Conservation (phyloP, 2,888 invertebrate species). For the Drosophila paranaensis region DNA sequence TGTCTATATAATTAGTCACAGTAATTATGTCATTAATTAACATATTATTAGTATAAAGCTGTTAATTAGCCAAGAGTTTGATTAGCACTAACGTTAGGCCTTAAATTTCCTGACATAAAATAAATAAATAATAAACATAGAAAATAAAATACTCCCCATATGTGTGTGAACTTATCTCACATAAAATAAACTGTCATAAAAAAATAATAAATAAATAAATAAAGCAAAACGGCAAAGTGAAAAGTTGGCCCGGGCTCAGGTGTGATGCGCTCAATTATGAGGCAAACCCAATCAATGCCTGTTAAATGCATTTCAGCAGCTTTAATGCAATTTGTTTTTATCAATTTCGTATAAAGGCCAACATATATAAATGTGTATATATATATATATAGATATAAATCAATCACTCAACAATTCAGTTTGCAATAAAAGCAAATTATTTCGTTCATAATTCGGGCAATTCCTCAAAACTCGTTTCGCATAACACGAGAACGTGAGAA, state of each 20-base stretch:
- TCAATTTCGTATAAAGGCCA: not conserved
- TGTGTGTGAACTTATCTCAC: no score
- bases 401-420: slow-evolving; percentile 23
- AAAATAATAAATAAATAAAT: not conserved
- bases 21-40: not conserved
- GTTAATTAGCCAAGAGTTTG: not conserved
- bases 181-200: no score
- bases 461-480: slow-evolving; percentile 46
- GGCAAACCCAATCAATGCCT: not conserved
- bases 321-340: slow-evolving; percentile 1
- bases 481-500: slow-evolving; percentile 55
- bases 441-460: slow-evolving; percentile 44
- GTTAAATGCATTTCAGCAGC: not conserved
- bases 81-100: no score
- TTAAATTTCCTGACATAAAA: not conserved
- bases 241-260: not conserved
- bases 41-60: not conserved
- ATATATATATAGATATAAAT: slow-evolving; percentile 22
- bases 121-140: not conserved
- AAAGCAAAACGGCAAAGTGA: not conserved
- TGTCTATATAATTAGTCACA: not conserved
- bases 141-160: no score
- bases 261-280: not conserved
- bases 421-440: slow-evolving; percentile 44
- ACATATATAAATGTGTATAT: not conserved